Conservation (phyloP, 1,140 invertebrate species). For the Papilio xuthus region DNA sequence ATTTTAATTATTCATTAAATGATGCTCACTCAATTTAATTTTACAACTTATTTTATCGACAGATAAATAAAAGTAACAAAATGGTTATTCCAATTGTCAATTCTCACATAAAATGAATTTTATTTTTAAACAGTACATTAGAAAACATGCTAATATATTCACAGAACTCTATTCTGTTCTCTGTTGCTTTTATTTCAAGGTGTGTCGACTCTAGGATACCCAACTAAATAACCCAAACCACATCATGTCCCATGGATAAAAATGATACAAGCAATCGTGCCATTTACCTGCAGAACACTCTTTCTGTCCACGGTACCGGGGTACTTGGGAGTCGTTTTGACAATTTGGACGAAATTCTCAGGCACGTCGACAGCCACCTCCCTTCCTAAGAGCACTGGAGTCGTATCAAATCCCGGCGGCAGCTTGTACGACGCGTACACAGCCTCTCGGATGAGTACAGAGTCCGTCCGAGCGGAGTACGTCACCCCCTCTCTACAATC, state of each 20-base stretch:
- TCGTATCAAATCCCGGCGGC: conserved; percentile 75
- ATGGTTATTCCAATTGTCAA: neutral
- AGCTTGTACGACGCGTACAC: conserved; percentile 76
- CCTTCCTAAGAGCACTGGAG: conserved; percentile 82
- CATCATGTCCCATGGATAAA: conserved; percentile 42
- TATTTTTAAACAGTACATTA: too few relatives aligned
- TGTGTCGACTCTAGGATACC: conserved; percentile 27
- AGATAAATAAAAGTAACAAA: neutral
- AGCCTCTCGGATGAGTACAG: conserved; percentile 75
- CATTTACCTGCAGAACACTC: conserved; percentile 78
- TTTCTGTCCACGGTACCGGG: conserved; percentile 83
- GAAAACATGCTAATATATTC: too few relatives aligned
- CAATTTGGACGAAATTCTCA: conserved; percentile 87
- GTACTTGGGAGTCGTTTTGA: conserved; percentile 89
- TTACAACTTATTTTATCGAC: too few relatives aligned
- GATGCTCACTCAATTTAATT: too few relatives aligned
- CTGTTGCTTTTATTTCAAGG: conserved; percentile 13
- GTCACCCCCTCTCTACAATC: conserved; percentile 77
- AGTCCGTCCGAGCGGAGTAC: conserved; percentile 75
- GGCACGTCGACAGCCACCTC: conserved; percentile 90
- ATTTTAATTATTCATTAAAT: conserved; percentile 7
- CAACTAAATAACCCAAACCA: conserved; percentile 32
- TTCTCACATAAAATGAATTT: too few relatives aligned
- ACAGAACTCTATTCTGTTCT: neutral
- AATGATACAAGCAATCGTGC: conserved; percentile 62